Base-by-base conservation (phyloP, 2,113 vertebrate genomes). In the Nerophis ophidion region DNA sequence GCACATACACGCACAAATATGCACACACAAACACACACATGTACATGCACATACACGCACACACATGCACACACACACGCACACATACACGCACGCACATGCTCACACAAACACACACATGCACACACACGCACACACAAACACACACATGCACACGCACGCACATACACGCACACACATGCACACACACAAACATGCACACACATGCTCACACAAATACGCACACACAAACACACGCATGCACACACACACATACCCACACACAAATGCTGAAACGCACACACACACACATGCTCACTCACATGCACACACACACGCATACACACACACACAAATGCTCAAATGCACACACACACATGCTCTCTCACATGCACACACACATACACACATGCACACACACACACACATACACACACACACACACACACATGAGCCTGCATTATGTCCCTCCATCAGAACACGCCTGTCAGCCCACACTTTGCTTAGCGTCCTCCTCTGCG, bases 401-500 rank as follows among this genome's bases (percentile, higher is more conserved):
- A 50, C 10, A 19, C 19, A 14, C 48, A 63, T 38, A 60, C 59
- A 15, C 36, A 36, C n/a, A 49, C 4, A 3, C 55, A 60, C 53
- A 33, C 17, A 6, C 66, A 80, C 80, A 60, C 54, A 12, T n/a
- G n/a, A n/a, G 75, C 75, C 77, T 75, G 81, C 81, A 40, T 84
- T 82, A 72, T 63, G 50, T 61, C 68, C 4, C 67, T 68, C 49
- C 40, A 44, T 57, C 42, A 10, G 52, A 51, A 15, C 73, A 74
- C 56, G 67, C 72, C 73, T 83, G 82, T 87, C 81, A 82, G 75
- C 56, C 76, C 44, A 73, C 13, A 34, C 78, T 72, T 82, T 84
- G 81, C 80, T 84, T 76, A 76, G 80, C 72, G 75, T 82, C 84
- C 84, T 85, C 84, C 84, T 86, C 83, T 71, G 78, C 51, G 40